Evolutionary conservation across 2,888 invertebrate species (phyloP).

Genomic region (Brachyptera putata): DNA sequence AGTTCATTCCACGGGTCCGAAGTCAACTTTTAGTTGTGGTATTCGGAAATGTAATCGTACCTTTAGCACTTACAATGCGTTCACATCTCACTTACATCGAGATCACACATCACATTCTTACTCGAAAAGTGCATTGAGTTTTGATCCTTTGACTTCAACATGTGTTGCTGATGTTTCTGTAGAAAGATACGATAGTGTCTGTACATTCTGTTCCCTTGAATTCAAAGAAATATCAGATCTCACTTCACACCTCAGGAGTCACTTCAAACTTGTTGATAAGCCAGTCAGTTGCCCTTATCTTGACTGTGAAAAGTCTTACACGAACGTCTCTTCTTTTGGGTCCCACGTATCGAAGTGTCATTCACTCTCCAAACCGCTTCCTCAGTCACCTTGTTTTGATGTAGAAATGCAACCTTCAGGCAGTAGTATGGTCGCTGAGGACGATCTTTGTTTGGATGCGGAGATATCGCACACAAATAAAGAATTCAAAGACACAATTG

Average conservation of each 20-base stretch:
- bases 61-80: too few species aligned
- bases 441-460: background rate
- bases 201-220: too few species aligned
- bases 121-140: too few species aligned
- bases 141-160: too few species aligned
- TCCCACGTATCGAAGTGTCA: background rate
- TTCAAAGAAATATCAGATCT: background rate
- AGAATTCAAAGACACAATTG: background rate
- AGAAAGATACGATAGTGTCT: too few species aligned
- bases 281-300: background rate
- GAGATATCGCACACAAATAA: background rate
- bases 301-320: background rate
- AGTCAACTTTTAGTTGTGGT: too few species aligned
- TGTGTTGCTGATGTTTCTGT: too few species aligned
- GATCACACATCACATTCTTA: too few species aligned
- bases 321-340: background rate
- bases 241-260: background rate
- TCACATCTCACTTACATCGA: too few species aligned
- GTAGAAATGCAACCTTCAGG: background rate
- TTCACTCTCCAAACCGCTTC: background rate
- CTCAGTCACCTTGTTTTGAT: background rate
- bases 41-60: too few species aligned
- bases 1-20: too few species aligned
- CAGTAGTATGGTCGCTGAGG: background rate
- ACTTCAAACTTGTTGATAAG: background rate